Base-by-base conservation (phyloP, 2,797 vertebrate species). In the Amphiprion clarkii region DNA sequence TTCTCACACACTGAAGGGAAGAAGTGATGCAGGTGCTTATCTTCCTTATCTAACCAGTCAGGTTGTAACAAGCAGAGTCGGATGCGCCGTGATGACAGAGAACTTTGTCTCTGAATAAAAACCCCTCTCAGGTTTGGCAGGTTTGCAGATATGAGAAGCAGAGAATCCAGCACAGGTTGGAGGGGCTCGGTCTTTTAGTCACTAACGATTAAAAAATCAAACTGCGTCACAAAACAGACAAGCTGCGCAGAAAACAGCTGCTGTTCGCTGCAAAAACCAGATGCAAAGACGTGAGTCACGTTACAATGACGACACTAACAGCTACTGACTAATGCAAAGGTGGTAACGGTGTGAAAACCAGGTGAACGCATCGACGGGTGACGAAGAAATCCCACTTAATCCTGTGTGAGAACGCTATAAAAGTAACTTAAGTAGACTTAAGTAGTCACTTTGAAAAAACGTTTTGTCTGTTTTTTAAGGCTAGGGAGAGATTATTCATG, bases 111-210 rank as follows among this genome's bases (percentile, higher is more conserved):
- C 36, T 59, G 27, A 54, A n/a, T 51, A 5, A 31, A 29, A 39
- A 5, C 11, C n/a, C 33, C 42, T 27, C 23, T 66, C 83, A 51
- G 51, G 64, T 77, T 63, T 78, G 76, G 70, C 86, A 78, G 70
- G 70, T 84, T 88, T 61, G 70, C 55, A 73, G 3, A 5, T 8
- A 3, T 40, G 21, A 67, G 19, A 9, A 46, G 21, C 29, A 36
- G 23, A 57, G 6, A 51, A 9, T 21, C 48, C 0, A 27, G 27
- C 27, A 23, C 13, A 13, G 5, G 3, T 1, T 0, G 4, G 60
- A 3, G 40, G 7, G 1, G 6, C 4, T 49, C 48, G 1, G 19
- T 6, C 6, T 21, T 49, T 49, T 16, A 19, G 39, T 60, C 31
- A 29, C 48, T 10, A 21, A 6, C 16, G 40, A 23, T 31, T 19